Evolutionary conservation across 2,113 vertebrate genomes (phyloP).

Genomic region (Cisticola juncidis): DNA sequence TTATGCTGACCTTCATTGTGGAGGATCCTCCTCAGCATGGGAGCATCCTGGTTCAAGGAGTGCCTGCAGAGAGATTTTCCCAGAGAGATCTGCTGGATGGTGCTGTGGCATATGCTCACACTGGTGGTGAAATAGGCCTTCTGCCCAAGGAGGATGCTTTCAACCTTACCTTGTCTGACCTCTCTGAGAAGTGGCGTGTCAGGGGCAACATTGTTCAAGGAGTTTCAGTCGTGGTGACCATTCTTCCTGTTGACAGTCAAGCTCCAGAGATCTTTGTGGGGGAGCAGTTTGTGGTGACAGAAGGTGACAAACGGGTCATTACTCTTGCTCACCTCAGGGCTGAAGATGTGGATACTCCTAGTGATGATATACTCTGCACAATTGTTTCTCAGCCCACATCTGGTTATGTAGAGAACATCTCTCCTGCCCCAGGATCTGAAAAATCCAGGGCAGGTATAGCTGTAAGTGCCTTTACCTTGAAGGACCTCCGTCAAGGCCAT

Average conservation of each 20-base stretch:
- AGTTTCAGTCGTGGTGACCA: constrained; percentile 88
- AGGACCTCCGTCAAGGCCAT: constrained; percentile 87
- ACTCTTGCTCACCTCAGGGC: constrained; percentile 80
- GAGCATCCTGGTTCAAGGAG: constrained; percentile 84
- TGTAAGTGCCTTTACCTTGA: constrained; percentile 90
- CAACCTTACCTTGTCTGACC: constrained; percentile 89
- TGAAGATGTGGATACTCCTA: constrained; percentile 84
- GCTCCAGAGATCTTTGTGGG: constrained; percentile 85
- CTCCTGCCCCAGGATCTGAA: constrained; percentile 93
- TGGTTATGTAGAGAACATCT: constrained; percentile 93
- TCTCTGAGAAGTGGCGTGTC: constrained; percentile 88
- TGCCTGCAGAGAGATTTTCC: constrained; percentile 82
- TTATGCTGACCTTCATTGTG: constrained; percentile 90
- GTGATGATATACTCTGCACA: constrained; percentile 90
- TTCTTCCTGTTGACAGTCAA: constrained; percentile 91
- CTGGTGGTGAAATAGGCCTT: constrained; percentile 87
- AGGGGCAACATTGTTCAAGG: constrained; percentile 83
- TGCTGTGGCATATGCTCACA: constrained; percentile 87
- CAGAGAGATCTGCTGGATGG: constrained; percentile 92
- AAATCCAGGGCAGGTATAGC: constrained; percentile 91
- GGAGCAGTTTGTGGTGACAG: constrained; percentile 79
- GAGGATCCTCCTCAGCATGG: constrained; percentile 84
- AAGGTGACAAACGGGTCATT: constrained; percentile 85
- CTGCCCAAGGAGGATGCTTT: constrained; percentile 86
- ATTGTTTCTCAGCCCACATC: constrained; percentile 88